A percentile compares a stretch with the other conserved stretches of the same genome.
phyloP scores from a whole-genome alignment of 2,888 invertebrate genomes.

The Phaonia tiefii region DNA sequence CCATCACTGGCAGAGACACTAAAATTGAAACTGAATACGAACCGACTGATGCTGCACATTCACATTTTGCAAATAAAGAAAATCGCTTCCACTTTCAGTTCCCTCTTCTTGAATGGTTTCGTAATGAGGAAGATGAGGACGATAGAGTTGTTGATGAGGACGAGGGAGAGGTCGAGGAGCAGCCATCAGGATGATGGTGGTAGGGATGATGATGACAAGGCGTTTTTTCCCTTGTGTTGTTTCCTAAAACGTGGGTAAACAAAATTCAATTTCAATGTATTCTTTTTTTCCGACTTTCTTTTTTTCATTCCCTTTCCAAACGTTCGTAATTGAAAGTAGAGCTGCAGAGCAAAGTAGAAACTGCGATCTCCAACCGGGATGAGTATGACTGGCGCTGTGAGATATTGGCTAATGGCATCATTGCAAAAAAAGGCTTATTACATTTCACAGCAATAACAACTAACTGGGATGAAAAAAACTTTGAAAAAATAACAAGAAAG shows the following conservation, averaged over 20 bases:
- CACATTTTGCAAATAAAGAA: slow-evolving; percentile 48
- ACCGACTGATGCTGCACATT: slow-evolving; percentile 38
- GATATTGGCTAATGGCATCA: slow-evolving; percentile 56
- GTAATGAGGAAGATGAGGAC: slow-evolving; percentile 23
- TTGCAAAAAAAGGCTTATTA: slow-evolving; percentile 62
- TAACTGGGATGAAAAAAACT: slow-evolving; percentile 24
- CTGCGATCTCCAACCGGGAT: slow-evolving; percentile 8
- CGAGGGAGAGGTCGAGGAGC: slow-evolving; percentile 17
- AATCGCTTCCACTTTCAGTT: slow-evolving; percentile 23
- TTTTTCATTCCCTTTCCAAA: not conserved
- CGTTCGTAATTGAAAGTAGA: slow-evolving; percentile 43
- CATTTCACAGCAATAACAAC: slow-evolving; percentile 47
- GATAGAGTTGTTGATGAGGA: slow-evolving; percentile 13
- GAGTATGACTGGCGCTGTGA: slow-evolving; percentile 23
- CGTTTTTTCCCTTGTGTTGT: slow-evolving; percentile 27
- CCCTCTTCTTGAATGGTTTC: slow-evolving; percentile 32
- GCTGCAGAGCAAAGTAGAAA: slow-evolving; percentile 25
- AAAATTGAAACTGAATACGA: slow-evolving; percentile 61
- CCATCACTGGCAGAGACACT: slow-evolving; percentile 35
- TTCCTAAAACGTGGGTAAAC: slow-evolving; percentile 63
- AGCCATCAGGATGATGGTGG: slow-evolving; percentile 12
- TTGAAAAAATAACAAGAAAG: slow-evolving; percentile 27
- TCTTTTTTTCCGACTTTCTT: slow-evolving; percentile 24
- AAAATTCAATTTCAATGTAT: slow-evolving; percentile 63
- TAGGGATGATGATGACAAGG: slow-evolving; percentile 51